Evolutionary conservation across 1,140 invertebrate species (phyloP), one percentile per base, ranked within the genome.

Genomic region (Bilobella aurantiaca): DNA sequence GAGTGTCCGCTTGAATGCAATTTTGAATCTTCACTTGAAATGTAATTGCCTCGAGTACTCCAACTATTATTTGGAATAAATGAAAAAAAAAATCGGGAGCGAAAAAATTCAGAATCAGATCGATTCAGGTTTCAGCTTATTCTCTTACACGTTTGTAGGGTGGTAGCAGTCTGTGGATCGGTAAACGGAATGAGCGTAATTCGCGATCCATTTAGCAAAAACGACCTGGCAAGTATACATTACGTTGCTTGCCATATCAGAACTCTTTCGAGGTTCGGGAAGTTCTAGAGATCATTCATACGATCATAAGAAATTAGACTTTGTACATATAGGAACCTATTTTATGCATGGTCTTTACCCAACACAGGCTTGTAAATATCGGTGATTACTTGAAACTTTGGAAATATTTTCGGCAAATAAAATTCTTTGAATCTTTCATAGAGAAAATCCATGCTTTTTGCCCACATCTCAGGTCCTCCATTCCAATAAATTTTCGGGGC

Each of bases 401-500:
- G 92, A 78, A 95, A 95, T 72, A 98, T 89, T 73, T 90, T 83
- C 31, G 87, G 87, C 66, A 98, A 80, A 78, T 97, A 98, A 75
- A 89, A 90, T 46, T 85, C 79, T 79, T 94, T 94, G 75, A 97
- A 98, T 72, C 87, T 88, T 75, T 96, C 87, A 76, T 98, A 84
- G 62, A 98, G 79, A 81, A 96, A 98, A 47, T 87, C 85, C 79
- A 97, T 96, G 71, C 87, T 86, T 75, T 85, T 85, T 66, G 88
- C 84, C 76, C 90, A 89, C 64, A 85, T 80, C 3, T 84, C 83
- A 30, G 82, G 82, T 76, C 89, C 86, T 74, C 96, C 93, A 68
- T 86, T 85, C 93, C 93, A 97, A 76, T 93, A 88, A 63, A 97
- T 83, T 79, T 90, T 90, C 1, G 87, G 86, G 2, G 94, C 85